These are phyloP conservation scores for Megalonaias nervosa DNA, from an alignment of 1,140 invertebrate species.

Conservation along the genomic window DNA sequence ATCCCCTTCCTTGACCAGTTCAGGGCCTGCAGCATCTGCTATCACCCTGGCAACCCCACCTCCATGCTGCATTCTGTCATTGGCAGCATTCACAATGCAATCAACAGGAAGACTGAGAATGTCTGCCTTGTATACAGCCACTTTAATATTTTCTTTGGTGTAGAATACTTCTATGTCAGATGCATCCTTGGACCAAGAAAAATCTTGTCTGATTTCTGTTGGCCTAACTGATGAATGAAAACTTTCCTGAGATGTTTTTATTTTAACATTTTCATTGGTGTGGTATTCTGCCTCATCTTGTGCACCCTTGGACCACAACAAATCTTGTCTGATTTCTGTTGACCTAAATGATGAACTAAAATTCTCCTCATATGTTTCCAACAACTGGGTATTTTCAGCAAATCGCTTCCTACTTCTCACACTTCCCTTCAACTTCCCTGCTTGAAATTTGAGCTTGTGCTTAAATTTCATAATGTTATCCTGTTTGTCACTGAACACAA, in stretches of 20 bases:
- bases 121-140: slow-evolving; percentile 76
- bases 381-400: no score
- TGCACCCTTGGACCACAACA: not conserved
- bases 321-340: not conserved
- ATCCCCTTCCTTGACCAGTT: slow-evolving; percentile 34
- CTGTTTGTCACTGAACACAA: no score
- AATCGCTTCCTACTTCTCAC: no score
- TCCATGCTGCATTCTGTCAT: slow-evolving; percentile 82
- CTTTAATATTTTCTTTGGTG: slow-evolving; percentile 16
- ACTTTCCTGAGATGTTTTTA: no score
- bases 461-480: no score
- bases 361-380: no score
- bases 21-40: slow-evolving; percentile 40
- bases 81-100: slow-evolving; percentile 93
- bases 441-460: no score
- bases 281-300: not conserved
- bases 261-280: slow-evolving; percentile 8
- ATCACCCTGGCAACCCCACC: slow-evolving; percentile 91
- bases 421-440: no score
- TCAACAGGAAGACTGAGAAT: slow-evolving; percentile 88
- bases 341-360: no score
- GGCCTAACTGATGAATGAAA: no score
- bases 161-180: not conserved
- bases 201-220: not conserved
- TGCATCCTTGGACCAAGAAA: slow-evolving; percentile 4